phyloP scores from a whole-genome alignment of 2,888 invertebrate genomes.

The Eudasyphora cyanicolor region DNA sequence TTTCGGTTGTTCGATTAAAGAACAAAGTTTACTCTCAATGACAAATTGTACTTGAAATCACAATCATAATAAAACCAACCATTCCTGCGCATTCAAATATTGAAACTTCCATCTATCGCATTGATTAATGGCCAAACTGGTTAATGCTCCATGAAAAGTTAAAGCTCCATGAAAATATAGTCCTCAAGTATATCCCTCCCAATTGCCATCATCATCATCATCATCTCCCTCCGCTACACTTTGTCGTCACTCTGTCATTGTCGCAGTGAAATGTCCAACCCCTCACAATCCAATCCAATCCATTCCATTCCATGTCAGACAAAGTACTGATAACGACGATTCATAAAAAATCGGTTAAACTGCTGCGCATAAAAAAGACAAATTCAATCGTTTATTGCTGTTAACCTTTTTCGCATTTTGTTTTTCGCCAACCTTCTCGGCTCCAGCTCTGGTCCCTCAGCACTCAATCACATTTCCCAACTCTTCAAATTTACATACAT shows the following conservation, averaged over 20 bases:
- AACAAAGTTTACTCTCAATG: constrained; percentile 3
- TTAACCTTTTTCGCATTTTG: constrained; percentile 2
- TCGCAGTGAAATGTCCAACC: background rate
- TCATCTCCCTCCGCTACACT: background rate
- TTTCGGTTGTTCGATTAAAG: background rate
- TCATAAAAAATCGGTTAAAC: background rate
- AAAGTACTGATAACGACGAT: constrained; percentile 13
- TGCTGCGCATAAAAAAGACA: constrained; percentile 4
- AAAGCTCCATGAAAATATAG: constrained; percentile 14
- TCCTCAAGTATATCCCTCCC: background rate
- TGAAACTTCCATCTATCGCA: no score
- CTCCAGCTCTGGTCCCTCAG: background rate
- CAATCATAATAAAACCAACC: constrained; percentile 38
- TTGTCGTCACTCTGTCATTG: background rate
- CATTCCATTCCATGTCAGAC: no score
- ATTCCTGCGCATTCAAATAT: no score
- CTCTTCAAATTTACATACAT: background rate
- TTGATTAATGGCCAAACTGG: background rate
- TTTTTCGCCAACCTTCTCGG: background rate
- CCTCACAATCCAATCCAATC: background rate
- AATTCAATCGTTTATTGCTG: constrained; percentile 26
- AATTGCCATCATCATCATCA: background rate
- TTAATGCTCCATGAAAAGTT: background rate
- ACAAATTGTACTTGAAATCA: constrained; percentile 36
- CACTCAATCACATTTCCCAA: background rate